Evolutionary conservation across 2,888 invertebrate genomes (phyloP).

Genomic region (Horisme vitalbata): DNA sequence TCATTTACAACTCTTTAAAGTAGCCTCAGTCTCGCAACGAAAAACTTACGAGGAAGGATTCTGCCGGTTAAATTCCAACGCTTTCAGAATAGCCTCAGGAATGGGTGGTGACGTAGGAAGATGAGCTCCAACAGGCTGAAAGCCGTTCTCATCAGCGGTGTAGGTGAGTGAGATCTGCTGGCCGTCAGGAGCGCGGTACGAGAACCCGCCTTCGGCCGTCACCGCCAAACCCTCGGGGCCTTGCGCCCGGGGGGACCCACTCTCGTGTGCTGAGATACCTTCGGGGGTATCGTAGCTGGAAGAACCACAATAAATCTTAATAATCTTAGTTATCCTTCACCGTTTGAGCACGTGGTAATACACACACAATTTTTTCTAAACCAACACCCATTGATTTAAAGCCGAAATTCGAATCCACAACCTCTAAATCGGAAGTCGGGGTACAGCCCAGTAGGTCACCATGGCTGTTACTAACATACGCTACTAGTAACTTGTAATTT

Average conservation of each 20-base stretch:
- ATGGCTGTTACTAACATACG: no score
- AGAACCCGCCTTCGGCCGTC: slow-evolving; percentile 86
- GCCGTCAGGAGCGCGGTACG: slow-evolving; percentile 86
- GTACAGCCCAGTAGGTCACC: no score
- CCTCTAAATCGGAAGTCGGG: no score
- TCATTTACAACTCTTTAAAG: no score
- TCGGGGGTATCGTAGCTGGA: slow-evolving; percentile 85
- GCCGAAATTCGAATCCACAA: no score
- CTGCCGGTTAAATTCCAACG: slow-evolving; percentile 70
- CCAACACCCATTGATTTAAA: no score
- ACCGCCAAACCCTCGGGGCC: slow-evolving; percentile 80
- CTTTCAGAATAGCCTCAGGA: slow-evolving; percentile 81
- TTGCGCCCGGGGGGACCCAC: slow-evolving; percentile 80
- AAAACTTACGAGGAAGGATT: slow-evolving; percentile 58
- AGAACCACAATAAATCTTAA: background rate
- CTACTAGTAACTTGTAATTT: no score
- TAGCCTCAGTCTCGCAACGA: no score
- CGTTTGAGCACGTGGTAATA: no score
- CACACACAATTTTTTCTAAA: no score
- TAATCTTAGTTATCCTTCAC: no score
- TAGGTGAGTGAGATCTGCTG: slow-evolving; percentile 85
- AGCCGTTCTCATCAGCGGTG: slow-evolving; percentile 88
- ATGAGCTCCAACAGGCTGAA: slow-evolving; percentile 84
- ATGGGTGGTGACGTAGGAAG: slow-evolving; percentile 84
- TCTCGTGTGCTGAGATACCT: slow-evolving; percentile 84